Evolutionary conservation across 2,113 vertebrate species (phyloP).

Genomic region (Rissa tridactyla): DNA sequence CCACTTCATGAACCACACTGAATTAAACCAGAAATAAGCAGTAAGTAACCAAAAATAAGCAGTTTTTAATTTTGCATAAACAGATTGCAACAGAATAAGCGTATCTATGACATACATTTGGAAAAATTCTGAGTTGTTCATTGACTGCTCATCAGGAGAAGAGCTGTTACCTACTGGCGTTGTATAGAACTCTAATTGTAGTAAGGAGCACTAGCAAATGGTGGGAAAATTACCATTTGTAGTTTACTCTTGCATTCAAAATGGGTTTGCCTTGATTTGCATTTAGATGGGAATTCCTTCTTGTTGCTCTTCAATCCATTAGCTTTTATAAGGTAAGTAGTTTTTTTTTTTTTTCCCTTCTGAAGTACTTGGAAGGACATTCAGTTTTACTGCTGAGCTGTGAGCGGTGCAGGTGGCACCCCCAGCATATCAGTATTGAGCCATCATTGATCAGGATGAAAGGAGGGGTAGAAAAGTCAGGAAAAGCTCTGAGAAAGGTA

Average conservation of each 20-base stretch:
- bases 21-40: not conserved
- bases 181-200: conserved; percentile 1
- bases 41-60: not conserved
- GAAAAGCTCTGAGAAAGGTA: not conserved
- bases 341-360: not conserved
- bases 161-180: not conserved
- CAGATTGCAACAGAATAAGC: not conserved
- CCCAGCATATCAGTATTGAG: not conserved
- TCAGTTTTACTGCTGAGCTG: not conserved
- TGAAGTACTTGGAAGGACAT: conserved; percentile 47
- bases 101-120: not conserved
- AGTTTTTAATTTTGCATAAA: not conserved
- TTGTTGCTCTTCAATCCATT: conserved; percentile 59
- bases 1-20: not conserved
- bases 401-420: not conserved
- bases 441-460: not conserved
- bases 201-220: not conserved
- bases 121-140: not conserved
- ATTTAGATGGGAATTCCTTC: conserved; percentile 81
- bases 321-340: conserved; percentile 39
- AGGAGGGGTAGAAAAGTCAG: not conserved
- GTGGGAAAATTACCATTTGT: conserved; percentile 64
- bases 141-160: conserved; percentile 11
- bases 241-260: conserved; percentile 50
- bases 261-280: conserved; percentile 67